phyloP scores from a whole-genome alignment of 2,888 invertebrate species.

The Carpatolechia fugitivella region DNA sequence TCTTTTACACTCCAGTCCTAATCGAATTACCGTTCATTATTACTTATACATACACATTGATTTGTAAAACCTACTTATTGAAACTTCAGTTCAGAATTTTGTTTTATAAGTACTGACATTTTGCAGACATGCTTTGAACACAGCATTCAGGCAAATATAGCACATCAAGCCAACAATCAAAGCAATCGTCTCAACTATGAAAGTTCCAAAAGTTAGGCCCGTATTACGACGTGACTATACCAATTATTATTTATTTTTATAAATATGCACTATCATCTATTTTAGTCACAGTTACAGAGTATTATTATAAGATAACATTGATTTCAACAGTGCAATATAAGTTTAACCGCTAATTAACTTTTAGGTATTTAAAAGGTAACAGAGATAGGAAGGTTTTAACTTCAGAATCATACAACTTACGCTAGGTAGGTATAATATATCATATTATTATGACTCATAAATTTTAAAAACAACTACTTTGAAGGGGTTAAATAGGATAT shows the following conservation, averaged over 20 bases:
- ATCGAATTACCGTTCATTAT: neutral
- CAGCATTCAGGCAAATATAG: neutral
- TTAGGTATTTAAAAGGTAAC: slow-evolving; percentile 44
- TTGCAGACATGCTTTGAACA: neutral
- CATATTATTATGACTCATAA: slow-evolving; percentile 35
- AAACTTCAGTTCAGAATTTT: neutral
- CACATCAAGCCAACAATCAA: neutral
- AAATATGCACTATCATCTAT: slow-evolving; percentile 12
- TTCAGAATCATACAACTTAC: slow-evolving; percentile 62
- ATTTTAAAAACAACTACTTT: slow-evolving; percentile 53
- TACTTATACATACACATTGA: neutral
- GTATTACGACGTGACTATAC: slow-evolving; percentile 12
- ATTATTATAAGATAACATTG: slow-evolving; percentile 41
- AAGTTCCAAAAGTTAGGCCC: slow-evolving; percentile 20
- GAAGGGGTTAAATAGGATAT: slow-evolving; percentile 53
- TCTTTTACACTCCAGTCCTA: neutral
- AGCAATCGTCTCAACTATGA: neutral
- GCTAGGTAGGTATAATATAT: slow-evolving; percentile 44
- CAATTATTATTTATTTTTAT: slow-evolving; percentile 8
- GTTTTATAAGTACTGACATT: neutral
- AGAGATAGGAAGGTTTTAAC: slow-evolving; percentile 60
- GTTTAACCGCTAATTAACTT: slow-evolving; percentile 33
- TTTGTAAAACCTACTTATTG: neutral
- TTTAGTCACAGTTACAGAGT: slow-evolving; percentile 30
- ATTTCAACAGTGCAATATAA: slow-evolving; percentile 41